Conservation (phyloP, 2,797 vertebrate species). For the Sebastes variabilis region DNA sequence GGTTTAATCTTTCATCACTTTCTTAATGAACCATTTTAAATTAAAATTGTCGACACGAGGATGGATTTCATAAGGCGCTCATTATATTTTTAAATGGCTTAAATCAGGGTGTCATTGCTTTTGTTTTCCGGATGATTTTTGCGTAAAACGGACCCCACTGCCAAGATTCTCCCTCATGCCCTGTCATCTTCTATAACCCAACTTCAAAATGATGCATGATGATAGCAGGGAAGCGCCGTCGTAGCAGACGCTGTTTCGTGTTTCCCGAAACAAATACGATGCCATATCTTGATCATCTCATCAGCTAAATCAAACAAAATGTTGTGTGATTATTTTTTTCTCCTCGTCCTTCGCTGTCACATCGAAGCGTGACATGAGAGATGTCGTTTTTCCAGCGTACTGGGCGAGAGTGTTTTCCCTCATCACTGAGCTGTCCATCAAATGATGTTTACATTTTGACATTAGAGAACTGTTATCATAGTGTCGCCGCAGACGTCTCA, state of each 20-base stretch:
- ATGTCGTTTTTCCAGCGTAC: constrained; percentile 23
- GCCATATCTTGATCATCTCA: constrained; percentile 15
- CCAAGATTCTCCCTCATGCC: constrained; percentile 5
- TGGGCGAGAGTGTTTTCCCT: constrained; percentile 11
- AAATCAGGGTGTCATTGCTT: constrained; percentile 40
- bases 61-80: neutral
- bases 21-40: constrained; percentile 29
- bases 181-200: constrained; percentile 21
- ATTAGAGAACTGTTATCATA: constrained; percentile 50
- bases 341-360: constrained; percentile 23
- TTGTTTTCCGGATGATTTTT: constrained; percentile 28
- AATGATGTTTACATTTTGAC: constrained; percentile 60
- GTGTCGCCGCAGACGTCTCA: constrained; percentile 3
- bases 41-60: constrained; percentile 10
- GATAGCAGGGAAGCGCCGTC: constrained; percentile 15
- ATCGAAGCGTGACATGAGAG: constrained; percentile 3
- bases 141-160: constrained; percentile 6
- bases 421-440: constrained; percentile 44
- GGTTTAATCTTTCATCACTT: constrained; percentile 26
- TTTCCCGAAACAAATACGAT: neutral
- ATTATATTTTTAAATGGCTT: constrained; percentile 8
- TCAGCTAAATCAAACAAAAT: constrained; percentile 18
- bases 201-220: constrained; percentile 18
- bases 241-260: constrained; percentile 2
- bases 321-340: neutral